Evolutionary conservation across 1,140 invertebrate genomes (phyloP).

Genomic region (Trichonephila inaurata): DNA sequence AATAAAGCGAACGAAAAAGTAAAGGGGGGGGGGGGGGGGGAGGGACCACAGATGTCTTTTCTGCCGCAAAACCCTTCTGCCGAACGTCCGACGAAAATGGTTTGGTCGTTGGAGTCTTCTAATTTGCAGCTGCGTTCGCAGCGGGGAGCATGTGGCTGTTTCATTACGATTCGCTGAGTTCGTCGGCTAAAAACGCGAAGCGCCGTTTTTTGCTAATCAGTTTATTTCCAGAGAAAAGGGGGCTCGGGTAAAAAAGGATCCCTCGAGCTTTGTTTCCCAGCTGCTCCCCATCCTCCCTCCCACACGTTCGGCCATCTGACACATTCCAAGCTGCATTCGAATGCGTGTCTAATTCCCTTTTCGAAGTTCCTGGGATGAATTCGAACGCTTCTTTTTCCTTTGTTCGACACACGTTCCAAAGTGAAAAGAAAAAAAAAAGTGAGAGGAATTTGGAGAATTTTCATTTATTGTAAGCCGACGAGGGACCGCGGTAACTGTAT

Average conservation of each 20-base stretch:
- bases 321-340: constrained; percentile 44
- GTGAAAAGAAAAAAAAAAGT: background rate
- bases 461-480: background rate
- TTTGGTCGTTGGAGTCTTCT: constrained; percentile 65
- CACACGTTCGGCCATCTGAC: constrained; percentile 51
- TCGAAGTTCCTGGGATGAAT: constrained; percentile 18
- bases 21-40: background rate
- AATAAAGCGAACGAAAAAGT: constrained; percentile 13
- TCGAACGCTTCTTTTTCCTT: constrained; percentile 5
- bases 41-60: constrained; percentile 47
- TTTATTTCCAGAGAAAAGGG: constrained; percentile 55
- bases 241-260: constrained; percentile 22
- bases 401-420: background rate
- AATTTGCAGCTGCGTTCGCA: constrained; percentile 69
- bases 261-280: constrained; percentile 65
- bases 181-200: constrained; percentile 68
- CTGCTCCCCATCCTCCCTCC: constrained; percentile 36
- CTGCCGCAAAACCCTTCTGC: constrained; percentile 47
- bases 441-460: background rate
- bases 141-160: constrained; percentile 69
- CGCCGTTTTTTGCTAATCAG: constrained; percentile 69
- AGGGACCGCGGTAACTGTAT: background rate
- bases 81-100: constrained; percentile 60
- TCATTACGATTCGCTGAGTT: constrained; percentile 71
- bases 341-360: constrained; percentile 38